Evolutionary conservation across 2,797 vertebrate species (phyloP).

Genomic region (Liasis olivaceus): DNA sequence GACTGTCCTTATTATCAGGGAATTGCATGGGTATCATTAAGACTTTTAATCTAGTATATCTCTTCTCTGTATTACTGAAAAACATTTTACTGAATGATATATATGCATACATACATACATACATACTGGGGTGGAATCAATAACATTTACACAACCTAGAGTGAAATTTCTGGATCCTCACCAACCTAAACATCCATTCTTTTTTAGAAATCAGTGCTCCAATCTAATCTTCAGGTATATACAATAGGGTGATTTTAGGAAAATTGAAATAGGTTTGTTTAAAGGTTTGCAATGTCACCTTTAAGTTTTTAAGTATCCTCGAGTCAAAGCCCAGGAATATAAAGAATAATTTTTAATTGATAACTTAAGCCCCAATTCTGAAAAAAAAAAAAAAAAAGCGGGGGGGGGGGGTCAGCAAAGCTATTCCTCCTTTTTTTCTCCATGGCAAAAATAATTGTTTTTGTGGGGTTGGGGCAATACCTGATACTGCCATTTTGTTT

Average conservation of each 20-base stretch:
- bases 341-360: background rate
- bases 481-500: background rate
- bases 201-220: background rate
- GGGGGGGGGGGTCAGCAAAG: background rate
- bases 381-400: too few species aligned
- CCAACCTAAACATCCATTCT: background rate
- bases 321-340: background rate
- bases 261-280: background rate
- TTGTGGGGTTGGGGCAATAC: background rate
- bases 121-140: background rate
- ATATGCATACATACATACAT: too few species aligned
- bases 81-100: background rate
- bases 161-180: background rate
- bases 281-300: background rate
- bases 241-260: background rate
- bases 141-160: background rate
- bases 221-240: background rate
- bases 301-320: background rate
- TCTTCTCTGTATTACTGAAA: background rate
- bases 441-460: background rate
- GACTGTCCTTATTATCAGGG: background rate
- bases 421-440: background rate
- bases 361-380: background rate
- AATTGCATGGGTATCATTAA: background rate
- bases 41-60: background rate